Evolutionary conservation across 2,113 vertebrate genomes (phyloP).

Genomic region (Spheniscus mendiculus): DNA sequence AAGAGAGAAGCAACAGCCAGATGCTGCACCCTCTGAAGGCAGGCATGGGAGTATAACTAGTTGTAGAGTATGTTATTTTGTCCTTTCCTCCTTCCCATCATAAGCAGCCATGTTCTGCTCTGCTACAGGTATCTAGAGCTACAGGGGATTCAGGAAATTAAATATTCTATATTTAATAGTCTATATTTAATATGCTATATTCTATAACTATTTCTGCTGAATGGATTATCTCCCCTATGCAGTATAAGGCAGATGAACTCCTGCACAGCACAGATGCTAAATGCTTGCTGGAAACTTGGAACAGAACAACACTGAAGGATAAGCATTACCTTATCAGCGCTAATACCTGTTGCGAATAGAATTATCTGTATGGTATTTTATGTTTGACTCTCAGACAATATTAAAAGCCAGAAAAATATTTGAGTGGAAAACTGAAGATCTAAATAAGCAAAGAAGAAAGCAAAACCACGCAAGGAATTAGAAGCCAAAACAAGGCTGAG

Average conservation of each 20-base stretch:
- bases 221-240: not conserved
- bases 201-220: not conserved
- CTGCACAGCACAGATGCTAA: not conserved
- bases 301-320: not conserved
- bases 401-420: not conserved
- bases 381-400: not conserved
- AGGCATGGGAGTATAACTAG: not conserved
- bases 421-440: not conserved
- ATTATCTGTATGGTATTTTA: not conserved
- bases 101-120: not conserved
- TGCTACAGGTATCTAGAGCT: not conserved
- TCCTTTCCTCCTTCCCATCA: not conserved
- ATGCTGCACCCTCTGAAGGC: not conserved
- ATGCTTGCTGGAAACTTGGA: not conserved
- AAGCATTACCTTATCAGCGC: not conserved
- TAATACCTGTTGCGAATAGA: not conserved
- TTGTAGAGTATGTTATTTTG: not conserved
- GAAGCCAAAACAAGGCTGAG: not conserved
- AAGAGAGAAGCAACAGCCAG: not conserved
- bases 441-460: not conserved
- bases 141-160: not conserved
- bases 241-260: not conserved
- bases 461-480: not conserved
- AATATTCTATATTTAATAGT: not conserved
- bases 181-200: not conserved